These are phyloP conservation scores for Hypsibius dujardini DNA, from an alignment of 1,140 invertebrate species.

Conservation along the genomic window DNA sequence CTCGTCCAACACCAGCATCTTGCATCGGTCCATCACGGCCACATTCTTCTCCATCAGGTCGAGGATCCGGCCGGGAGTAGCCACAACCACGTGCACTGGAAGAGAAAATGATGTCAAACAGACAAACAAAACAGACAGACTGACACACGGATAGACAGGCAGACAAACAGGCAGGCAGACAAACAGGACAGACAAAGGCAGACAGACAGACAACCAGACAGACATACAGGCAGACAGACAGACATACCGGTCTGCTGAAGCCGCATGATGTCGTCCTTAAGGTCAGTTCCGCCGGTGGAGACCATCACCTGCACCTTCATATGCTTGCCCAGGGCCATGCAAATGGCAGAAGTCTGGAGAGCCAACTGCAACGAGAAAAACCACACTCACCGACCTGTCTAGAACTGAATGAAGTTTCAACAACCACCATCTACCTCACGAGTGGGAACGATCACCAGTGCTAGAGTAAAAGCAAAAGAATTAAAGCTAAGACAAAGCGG, in stretches of 20 bases:
- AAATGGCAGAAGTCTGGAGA: constrained; percentile 97
- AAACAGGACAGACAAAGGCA: not conserved
- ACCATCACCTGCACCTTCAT: constrained; percentile 93
- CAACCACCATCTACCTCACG: constrained; percentile 34
- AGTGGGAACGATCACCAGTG: constrained; percentile 93
- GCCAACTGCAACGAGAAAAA: constrained; percentile 54
- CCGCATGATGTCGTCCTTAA: constrained; percentile 97
- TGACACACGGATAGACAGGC: too few species aligned
- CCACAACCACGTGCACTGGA: constrained; percentile 98
- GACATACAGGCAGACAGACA: not conserved
- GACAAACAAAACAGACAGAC: too few species aligned
- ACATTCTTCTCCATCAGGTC: constrained; percentile 99
- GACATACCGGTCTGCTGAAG: constrained; percentile 71
- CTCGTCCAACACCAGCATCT: constrained; percentile 91
- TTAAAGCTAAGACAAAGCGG: not conserved
- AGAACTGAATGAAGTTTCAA: too few species aligned
- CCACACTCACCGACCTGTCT: not conserved
- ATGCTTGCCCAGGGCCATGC: constrained; percentile 93
- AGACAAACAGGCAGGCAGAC: constrained; percentile 14
- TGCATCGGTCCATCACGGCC: constrained; percentile 83
- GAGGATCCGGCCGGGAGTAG: constrained; percentile 94
- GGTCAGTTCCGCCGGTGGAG: constrained; percentile 90
- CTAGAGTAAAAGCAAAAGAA: constrained; percentile 36
- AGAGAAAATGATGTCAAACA: too few species aligned
- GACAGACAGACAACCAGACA: constrained; percentile 18